These are phyloP conservation scores for Eulimnadia texana DNA, from an alignment of 1,140 invertebrate genomes.

Conservation along the genomic window DNA sequence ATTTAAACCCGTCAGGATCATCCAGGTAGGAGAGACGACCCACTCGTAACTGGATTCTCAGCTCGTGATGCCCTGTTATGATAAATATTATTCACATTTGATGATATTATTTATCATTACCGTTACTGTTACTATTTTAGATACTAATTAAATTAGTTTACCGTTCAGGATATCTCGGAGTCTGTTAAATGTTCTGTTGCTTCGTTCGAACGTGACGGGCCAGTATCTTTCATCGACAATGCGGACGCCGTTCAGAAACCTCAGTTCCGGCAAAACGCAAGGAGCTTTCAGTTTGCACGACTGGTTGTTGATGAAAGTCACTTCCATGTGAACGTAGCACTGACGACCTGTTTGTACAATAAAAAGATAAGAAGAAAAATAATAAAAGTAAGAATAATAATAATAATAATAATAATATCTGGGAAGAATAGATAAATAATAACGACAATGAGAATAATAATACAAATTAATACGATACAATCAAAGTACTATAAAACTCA, in stretches of 20 bases:
- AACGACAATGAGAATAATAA: too few relatives aligned
- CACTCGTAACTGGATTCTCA: conserved; percentile 76
- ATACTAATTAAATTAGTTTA: too few relatives aligned
- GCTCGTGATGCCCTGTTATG: conserved; percentile 21
- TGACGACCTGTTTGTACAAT: conserved; percentile 49
- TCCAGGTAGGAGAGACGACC: conserved; percentile 75
- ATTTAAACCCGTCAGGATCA: conserved; percentile 69
- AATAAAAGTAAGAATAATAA: too few relatives aligned
- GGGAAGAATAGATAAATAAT: too few relatives aligned
- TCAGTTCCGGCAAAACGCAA: conserved; percentile 68
- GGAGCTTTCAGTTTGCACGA: conserved; percentile 48
- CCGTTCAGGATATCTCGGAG: conserved; percentile 58
- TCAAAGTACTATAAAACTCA: too few relatives aligned
- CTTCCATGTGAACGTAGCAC: conserved; percentile 64
- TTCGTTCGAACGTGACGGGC: conserved; percentile 64
- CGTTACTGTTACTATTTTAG: too few relatives aligned
- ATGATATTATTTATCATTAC: conserved; percentile 9
- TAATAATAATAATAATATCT: too few relatives aligned
- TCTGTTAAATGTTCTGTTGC: conserved; percentile 39
- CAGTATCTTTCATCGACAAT: conserved; percentile 74
- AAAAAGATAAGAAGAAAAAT: too few relatives aligned
- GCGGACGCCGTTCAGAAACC: conserved; percentile 48
- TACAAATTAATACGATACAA: too few relatives aligned
- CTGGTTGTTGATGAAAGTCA: conserved; percentile 32
- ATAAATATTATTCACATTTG: conserved; percentile 6